Percentiles rank a stretch among this genome's conserved stretches.
These are phyloP conservation scores for Tenthredo notha DNA, from an alignment of 2,888 invertebrate species.

Conservation along the genomic window DNA sequence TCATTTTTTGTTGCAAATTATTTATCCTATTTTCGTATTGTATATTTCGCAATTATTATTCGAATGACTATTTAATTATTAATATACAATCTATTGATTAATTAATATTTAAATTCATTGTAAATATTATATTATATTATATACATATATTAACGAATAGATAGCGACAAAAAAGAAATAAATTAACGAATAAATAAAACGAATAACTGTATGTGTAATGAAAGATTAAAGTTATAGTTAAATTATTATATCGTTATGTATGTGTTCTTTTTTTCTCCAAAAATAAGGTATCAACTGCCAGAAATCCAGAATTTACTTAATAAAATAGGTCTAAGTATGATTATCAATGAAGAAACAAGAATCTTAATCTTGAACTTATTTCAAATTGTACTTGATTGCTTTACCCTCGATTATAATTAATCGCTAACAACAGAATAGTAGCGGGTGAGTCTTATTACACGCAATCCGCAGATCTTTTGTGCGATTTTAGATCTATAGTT, in stretches of 20 bases:
- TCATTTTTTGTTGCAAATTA: conserved; percentile 3
- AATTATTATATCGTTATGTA: neutral
- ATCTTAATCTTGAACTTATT: no score
- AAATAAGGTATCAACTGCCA: no score
- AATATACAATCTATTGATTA: neutral
- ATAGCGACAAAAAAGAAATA: neutral
- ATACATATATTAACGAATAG: neutral
- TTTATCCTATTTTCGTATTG: neutral
- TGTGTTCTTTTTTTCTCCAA: no score
- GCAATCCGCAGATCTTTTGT: no score
- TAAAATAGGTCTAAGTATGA: no score
- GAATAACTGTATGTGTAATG: conserved; percentile 2
- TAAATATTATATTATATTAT: neutral
- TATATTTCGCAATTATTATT: neutral
- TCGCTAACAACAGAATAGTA: no score
- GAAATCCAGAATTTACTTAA: no score
- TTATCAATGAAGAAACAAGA: no score
- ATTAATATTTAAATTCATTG: neutral
- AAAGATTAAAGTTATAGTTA: conserved; percentile 4
- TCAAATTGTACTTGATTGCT: no score
- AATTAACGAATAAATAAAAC: neutral
- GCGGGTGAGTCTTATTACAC: no score
- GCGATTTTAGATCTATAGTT: no score
- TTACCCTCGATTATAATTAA: no score
- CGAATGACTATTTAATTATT: neutral